These are phyloP conservation scores for Aldabrachelys gigantea DNA, from an alignment of 2,113 vertebrate genomes.

Conservation along the genomic window DNA sequence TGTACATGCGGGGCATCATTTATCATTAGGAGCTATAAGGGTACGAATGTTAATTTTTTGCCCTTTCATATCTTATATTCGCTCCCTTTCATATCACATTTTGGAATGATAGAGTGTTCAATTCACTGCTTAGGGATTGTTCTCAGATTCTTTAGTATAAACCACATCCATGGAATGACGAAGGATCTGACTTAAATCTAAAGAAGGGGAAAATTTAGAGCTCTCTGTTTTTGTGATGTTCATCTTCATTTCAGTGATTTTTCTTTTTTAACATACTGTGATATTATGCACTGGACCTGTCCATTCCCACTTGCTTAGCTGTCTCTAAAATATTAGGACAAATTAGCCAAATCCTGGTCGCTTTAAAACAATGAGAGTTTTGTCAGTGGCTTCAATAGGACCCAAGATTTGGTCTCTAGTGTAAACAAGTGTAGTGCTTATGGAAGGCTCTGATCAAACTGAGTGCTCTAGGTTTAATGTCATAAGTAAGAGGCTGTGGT, in stretches of 20 bases:
- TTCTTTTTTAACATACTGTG: not conserved
- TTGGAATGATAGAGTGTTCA: conserved; percentile 55
- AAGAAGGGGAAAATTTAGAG: conserved; percentile 23
- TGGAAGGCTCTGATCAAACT: not conserved
- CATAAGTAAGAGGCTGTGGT: not conserved
- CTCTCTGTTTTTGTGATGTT: conserved; percentile 40
- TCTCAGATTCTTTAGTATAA: conserved; percentile 51
- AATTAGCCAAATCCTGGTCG: not conserved
- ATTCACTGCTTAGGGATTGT: conserved; percentile 34
- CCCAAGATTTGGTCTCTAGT: not conserved
- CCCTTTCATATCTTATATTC: conserved; percentile 37
- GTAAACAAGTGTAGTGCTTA: not conserved
- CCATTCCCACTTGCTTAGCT: conserved; percentile 20
- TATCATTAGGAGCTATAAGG: conserved; percentile 19
- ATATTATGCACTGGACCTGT: not conserved
- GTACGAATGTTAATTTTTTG: conserved; percentile 34
- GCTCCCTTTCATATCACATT: conserved; percentile 50
- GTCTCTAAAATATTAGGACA: not conserved
- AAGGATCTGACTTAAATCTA: conserved; percentile 53
- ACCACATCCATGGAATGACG: conserved; percentile 46
- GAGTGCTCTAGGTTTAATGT: not conserved
- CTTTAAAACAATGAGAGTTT: not conserved
- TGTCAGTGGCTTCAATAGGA: not conserved
- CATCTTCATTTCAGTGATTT: conserved; percentile 30
- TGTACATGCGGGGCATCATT: not conserved